Conservation (phyloP, 1,140 invertebrate genomes). For the Hypsibius dujardini region DNA sequence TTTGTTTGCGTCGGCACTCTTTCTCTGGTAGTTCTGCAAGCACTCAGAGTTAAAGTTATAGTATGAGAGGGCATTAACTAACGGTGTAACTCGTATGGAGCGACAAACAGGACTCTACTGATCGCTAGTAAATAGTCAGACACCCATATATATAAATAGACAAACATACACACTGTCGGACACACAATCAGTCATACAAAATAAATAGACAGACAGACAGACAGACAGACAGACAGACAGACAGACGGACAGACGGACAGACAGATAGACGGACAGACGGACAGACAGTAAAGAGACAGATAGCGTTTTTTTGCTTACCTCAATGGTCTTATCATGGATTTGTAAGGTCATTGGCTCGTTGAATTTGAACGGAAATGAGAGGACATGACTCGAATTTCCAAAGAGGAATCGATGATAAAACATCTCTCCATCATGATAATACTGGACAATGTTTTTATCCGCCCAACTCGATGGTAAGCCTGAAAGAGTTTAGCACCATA, state of each 20-base stretch:
- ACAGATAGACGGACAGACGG: no score
- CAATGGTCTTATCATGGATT: neutral
- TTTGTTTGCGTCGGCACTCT: neutral
- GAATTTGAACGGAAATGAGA: neutral
- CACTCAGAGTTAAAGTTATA: neutral
- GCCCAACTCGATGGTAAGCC: neutral
- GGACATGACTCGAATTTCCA: neutral
- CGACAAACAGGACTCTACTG: no score
- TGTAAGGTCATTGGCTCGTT: neutral
- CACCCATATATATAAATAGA: neutral
- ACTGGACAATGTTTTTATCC: neutral
- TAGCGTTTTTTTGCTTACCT: neutral
- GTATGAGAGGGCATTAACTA: neutral
- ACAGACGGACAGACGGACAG: no score
- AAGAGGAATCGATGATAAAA: slow-evolving; percentile 4
- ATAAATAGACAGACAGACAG: neutral
- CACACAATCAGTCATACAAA: no score
- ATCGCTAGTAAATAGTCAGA: neutral
- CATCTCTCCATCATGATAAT: neutral
- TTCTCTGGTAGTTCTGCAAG: slow-evolving; percentile 2
- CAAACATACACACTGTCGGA: no score
- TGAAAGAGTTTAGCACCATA: neutral
- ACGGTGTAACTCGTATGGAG: neutral
- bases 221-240: neutral
- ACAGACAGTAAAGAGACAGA: neutral